Evolutionary conservation across 2,888 invertebrate genomes (phyloP).

Genomic region (Leptura quadrifasciata): DNA sequence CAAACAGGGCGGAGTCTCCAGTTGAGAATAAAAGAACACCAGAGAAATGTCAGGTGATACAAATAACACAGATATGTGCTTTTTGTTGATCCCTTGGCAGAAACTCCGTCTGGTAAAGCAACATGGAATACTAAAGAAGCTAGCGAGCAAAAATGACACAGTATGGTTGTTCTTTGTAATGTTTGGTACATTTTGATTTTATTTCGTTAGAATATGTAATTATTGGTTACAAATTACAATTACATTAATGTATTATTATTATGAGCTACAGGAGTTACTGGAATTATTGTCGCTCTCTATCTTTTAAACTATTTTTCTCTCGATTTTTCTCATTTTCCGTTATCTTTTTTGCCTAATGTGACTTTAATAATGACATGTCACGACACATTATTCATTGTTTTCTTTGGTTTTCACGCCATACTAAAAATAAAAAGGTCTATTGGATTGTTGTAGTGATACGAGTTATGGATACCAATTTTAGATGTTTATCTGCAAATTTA

Average conservation of each 20-base stretch:
- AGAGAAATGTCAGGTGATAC: too few relatives aligned
- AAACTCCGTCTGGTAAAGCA: too few relatives aligned
- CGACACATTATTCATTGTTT: conserved; percentile 10
- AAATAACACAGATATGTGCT: too few relatives aligned
- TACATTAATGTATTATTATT: not conserved
- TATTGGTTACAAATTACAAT: not conserved
- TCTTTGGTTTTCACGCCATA: not conserved
- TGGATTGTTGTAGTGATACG: not conserved
- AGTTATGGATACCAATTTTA: not conserved
- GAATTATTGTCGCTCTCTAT: not conserved
- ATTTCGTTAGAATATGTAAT: too few relatives aligned
- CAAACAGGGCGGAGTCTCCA: too few relatives aligned
- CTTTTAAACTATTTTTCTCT: not conserved
- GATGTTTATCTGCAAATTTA: not conserved
- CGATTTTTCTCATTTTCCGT: not conserved
- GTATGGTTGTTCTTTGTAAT: too few relatives aligned
- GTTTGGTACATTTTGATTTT: too few relatives aligned
- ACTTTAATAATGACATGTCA: conserved; percentile 12
- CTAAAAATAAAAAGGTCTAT: conserved; percentile 5
- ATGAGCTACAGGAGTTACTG: not conserved
- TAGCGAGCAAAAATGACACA: too few relatives aligned
- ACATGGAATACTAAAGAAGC: too few relatives aligned
- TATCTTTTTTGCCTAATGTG: conserved; percentile 1
- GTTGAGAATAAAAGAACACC: too few relatives aligned
- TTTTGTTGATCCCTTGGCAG: too few relatives aligned